Evolutionary conservation across 2,113 vertebrate genomes (phyloP).

Genomic region (Xiphophorus hellerii): DNA sequence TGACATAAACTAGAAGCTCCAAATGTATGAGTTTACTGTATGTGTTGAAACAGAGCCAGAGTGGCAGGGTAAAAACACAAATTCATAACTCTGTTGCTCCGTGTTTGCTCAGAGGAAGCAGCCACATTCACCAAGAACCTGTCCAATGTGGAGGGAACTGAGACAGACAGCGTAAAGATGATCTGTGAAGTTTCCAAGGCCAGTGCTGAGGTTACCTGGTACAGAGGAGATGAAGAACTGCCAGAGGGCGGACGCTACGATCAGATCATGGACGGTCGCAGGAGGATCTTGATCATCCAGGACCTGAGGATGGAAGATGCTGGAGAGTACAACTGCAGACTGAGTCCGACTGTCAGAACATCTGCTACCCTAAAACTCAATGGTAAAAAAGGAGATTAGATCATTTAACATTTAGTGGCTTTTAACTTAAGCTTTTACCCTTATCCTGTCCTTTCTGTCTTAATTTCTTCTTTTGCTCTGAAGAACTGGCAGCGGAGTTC

Average conservation of each 20-base stretch:
- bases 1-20: background rate
- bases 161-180: slow-evolving; percentile 93
- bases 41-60: background rate
- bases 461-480: slow-evolving; percentile 30
- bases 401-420: background rate
- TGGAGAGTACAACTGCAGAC: slow-evolving; percentile 89
- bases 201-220: slow-evolving; percentile 90
- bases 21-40: background rate
- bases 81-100: background rate
- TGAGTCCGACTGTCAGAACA: slow-evolving; percentile 84
- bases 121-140: slow-evolving; percentile 97
- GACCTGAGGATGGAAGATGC: slow-evolving; percentile 89
- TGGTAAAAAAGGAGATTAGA: slow-evolving; percentile 72
- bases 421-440: background rate
- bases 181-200: slow-evolving; percentile 96
- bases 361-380: slow-evolving; percentile 88
- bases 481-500: slow-evolving; percentile 98
- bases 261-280: slow-evolving; percentile 87
- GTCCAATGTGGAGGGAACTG: slow-evolving; percentile 89
- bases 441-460: background rate
- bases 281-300: slow-evolving; percentile 90
- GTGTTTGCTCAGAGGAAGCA: slow-evolving; percentile 89
- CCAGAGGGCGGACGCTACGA: slow-evolving; percentile 94
- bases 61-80: background rate
- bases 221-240: slow-evolving; percentile 90